Evolutionary conservation across 2,797 vertebrate genomes (phyloP).

Genomic region (Pipistrellus pygmaeus): DNA sequence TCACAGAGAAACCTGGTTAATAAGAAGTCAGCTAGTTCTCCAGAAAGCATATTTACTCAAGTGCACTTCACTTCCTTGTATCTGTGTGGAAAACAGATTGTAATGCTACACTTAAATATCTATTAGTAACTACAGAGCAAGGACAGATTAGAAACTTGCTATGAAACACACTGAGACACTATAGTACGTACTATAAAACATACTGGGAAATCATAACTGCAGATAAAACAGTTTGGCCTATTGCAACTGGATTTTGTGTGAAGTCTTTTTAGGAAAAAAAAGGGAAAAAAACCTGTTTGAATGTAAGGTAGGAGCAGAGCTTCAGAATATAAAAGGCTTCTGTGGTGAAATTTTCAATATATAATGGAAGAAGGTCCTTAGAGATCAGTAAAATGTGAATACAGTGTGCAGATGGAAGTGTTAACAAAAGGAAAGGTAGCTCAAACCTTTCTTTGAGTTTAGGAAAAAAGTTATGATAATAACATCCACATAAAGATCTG

Average conservation of each 20-base stretch:
- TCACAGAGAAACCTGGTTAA: neutral
- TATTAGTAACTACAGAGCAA: neutral
- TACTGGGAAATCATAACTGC: neutral
- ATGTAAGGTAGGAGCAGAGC: neutral
- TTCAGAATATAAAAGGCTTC: neutral
- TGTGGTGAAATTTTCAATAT: neutral
- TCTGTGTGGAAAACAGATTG: neutral
- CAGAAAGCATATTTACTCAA: neutral
- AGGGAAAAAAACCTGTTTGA: neutral
- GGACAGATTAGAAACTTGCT: neutral
- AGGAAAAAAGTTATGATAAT: neutral
- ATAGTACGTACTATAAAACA: neutral
- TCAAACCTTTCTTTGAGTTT: neutral
- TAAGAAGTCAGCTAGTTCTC: neutral
- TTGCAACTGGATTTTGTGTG: neutral
- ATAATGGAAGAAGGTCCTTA: neutral
- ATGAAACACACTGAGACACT: neutral
- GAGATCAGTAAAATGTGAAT: neutral
- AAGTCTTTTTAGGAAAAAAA: neutral
- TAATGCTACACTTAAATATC: neutral
- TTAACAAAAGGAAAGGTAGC: neutral
- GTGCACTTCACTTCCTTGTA: neutral
- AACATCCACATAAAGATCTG: neutral
- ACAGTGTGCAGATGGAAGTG: neutral
- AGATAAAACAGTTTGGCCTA: neutral